Conservation (phyloP, 2,797 vertebrate species). For the Spea hammondii region DNA sequence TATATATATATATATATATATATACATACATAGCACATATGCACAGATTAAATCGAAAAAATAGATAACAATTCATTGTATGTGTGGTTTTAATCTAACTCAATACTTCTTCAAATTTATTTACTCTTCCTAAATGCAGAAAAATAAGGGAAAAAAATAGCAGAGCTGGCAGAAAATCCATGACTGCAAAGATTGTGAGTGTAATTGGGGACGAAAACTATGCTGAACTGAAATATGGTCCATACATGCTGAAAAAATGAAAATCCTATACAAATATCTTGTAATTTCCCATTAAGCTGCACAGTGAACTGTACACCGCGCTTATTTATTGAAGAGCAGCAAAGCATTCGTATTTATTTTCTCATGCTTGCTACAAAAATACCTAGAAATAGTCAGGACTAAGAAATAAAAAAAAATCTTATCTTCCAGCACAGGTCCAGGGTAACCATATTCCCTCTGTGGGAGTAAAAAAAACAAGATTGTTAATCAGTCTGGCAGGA, state of each 20-base stretch:
- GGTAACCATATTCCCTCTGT: not conserved
- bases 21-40: not conserved
- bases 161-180: slow-evolving; percentile 30
- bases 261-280: slow-evolving; percentile 17
- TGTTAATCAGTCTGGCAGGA: no score
- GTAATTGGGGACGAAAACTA: slow-evolving; percentile 22
- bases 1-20: not conserved
- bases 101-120: slow-evolving; percentile 35
- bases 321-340: slow-evolving; percentile 21
- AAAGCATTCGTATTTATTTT: slow-evolving; percentile 7
- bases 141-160: slow-evolving; percentile 12
- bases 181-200: slow-evolving; percentile 1
- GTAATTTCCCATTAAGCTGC: slow-evolving; percentile 25
- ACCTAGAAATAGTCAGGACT: not conserved
- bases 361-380: not conserved
- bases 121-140: slow-evolving; percentile 16
- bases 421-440: not conserved
- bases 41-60: not conserved
- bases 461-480: no score
- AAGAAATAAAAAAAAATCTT: not conserved
- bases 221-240: slow-evolving; percentile 17
- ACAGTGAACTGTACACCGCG: not conserved
- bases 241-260: slow-evolving; percentile 7
- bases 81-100: slow-evolving; percentile 24
- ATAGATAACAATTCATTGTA: slow-evolving; percentile 20